A percentile compares a stretch with the other conserved stretches of the same genome.
phyloP scores from a whole-genome alignment of 2,888 invertebrate species.

The Rotaria socialis region DNA sequence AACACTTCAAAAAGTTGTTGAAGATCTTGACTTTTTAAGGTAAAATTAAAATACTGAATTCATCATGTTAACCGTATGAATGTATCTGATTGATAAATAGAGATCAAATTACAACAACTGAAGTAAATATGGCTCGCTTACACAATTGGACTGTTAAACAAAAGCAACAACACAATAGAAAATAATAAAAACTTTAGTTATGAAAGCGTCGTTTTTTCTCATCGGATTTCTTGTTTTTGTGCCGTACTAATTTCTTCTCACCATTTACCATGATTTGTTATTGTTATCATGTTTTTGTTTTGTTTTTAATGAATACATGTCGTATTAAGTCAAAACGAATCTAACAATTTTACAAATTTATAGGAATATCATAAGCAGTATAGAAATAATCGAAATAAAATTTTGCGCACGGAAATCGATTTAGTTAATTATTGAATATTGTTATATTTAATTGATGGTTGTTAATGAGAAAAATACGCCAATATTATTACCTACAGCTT shows the following conservation, averaged over 20 bases:
- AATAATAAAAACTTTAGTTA: not conserved
- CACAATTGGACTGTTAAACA: constrained; percentile 45
- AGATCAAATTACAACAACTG: constrained; percentile 47
- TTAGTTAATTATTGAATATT: no score
- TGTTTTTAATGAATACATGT: not conserved
- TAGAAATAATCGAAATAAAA: no score
- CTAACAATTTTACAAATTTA: no score
- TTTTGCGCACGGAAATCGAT: no score
- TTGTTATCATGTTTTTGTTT: not conserved
- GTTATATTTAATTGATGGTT: no score
- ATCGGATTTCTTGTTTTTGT: not conserved
- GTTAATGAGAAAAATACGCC: no score
- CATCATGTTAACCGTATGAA: not conserved
- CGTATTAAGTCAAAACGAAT: no score
- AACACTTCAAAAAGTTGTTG: constrained; percentile 41
- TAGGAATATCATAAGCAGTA: no score
- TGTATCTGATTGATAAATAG: not conserved
- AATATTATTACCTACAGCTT: no score
- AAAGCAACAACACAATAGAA: constrained; percentile 36
- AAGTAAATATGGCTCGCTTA: constrained; percentile 45
- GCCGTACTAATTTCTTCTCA: not conserved
- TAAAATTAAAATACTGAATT: not conserved
- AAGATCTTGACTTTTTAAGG: constrained; percentile 46
- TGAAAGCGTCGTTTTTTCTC: not conserved
- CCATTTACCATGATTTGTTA: not conserved